A percentile compares a stretch with the other conserved stretches of the same genome.
phyloP scores from a whole-genome alignment of 2,888 invertebrate genomes.

The Drosophila kambysellisi region DNA sequence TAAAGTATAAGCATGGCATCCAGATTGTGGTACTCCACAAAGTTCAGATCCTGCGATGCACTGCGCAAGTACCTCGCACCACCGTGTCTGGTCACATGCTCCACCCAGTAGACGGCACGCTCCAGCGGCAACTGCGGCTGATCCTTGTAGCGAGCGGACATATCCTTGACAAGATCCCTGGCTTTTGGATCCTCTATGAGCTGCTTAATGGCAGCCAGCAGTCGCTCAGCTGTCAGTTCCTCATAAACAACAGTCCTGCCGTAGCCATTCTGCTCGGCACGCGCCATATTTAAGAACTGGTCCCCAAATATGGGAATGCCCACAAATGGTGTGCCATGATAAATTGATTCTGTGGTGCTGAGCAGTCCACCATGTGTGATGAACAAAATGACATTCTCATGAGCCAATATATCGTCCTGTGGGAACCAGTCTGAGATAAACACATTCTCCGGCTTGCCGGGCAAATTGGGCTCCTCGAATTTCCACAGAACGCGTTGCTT shows the following conservation, averaged over 20 bases:
- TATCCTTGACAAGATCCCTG: conserved; percentile 51
- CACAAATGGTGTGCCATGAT: conserved; percentile 86
- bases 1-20: conserved; percentile 79
- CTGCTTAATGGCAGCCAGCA: conserved; percentile 71
- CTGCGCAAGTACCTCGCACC: conserved; percentile 82
- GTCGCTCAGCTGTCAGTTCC: conserved; percentile 77
- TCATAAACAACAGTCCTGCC: conserved; percentile 82
- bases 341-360: conserved; percentile 86
- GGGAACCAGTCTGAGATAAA: conserved; percentile 85
- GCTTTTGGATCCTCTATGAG: conserved; percentile 66
- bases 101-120: conserved; percentile 83
- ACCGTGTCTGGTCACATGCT: conserved; percentile 81
- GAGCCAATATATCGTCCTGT: conserved; percentile 85
- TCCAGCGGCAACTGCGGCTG: conserved; percentile 80
- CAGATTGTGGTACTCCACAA: conserved; percentile 82
- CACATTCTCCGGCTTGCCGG: conserved; percentile 81
- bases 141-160: conserved; percentile 80
- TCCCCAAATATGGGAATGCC: conserved; percentile 86
- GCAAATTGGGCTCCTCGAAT: conserved; percentile 82
- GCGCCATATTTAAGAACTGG: conserved; percentile 86
- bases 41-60: conserved; percentile 80
- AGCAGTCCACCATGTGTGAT: conserved; percentile 86
- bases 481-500: conserved; percentile 86
- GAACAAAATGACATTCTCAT: conserved; percentile 85
- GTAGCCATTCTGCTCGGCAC: conserved; percentile 84